Evolutionary conservation across 2,113 vertebrate species (phyloP).

Genomic region (Ceyx melanurus): DNA sequence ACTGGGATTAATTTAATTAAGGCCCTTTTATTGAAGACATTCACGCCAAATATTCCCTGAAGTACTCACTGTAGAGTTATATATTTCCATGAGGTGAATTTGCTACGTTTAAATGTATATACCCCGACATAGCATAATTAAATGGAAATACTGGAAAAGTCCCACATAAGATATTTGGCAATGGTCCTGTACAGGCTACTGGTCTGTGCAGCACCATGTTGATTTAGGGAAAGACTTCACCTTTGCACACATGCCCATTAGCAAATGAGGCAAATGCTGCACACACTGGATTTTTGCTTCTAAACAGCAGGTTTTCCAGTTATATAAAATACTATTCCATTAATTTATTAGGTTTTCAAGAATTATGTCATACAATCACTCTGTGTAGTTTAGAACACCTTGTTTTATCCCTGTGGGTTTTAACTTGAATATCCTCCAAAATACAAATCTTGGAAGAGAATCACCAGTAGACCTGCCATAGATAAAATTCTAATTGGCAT

Average conservation of each 20-base stretch:
- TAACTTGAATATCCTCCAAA: not conserved
- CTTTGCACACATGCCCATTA: not conserved
- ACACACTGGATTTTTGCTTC: not conserved
- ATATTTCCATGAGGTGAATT: not conserved
- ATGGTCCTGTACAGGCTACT: not conserved
- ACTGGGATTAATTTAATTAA: constrained; percentile 6
- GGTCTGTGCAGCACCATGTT: not conserved
- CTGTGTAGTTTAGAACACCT: not conserved
- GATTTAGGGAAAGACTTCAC: not conserved
- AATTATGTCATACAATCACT: not conserved
- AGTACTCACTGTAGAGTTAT: constrained; percentile 20
- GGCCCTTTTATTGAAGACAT: not conserved
- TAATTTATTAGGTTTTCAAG: not conserved
- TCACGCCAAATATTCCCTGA: constrained; percentile 41
- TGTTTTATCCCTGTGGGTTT: not conserved
- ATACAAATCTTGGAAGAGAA: not conserved
- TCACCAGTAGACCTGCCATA: not conserved
- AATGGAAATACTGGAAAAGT: constrained; percentile 25
- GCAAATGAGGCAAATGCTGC: not conserved
- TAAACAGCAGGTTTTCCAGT: not conserved
- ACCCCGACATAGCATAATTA: constrained; percentile 1
- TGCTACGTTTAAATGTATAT: not conserved
- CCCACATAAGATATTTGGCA: constrained; percentile 28
- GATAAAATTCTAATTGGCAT: not conserved
- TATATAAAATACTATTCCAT: not conserved